Percentiles rank a stretch among this genome's conserved stretches.
Conservation (phyloP, 2,888 invertebrate species). For the Drosophila infuscata region DNA sequence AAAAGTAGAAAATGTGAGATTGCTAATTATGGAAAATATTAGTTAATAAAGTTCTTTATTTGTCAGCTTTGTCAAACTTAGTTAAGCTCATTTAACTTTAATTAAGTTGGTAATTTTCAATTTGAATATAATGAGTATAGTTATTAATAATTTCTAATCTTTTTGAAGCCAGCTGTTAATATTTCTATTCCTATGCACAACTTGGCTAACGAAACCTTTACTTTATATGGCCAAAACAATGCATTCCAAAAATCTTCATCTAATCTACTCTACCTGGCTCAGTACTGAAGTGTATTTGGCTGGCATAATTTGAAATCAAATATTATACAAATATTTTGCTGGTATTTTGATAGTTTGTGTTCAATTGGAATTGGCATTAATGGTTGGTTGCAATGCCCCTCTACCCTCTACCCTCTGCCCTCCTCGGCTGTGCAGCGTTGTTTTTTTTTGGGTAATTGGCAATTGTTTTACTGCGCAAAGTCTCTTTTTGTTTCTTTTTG, state of each 20-base stretch:
- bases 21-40: background rate
- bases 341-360: constrained; percentile 22
- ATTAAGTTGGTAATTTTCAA: background rate
- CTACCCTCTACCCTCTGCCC: background rate
- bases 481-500: constrained; percentile 37
- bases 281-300: background rate
- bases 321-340: constrained; percentile 3
- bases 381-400: constrained; percentile 2
- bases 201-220: background rate
- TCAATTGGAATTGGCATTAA: constrained; percentile 46
- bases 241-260: background rate
- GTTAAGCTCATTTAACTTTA: background rate
- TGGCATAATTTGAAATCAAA: constrained; percentile 2
- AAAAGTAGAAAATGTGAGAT: background rate
- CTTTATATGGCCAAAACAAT: background rate
- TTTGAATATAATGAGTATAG: background rate
- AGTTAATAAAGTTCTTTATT: background rate
- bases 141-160: background rate
- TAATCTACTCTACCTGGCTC: background rate
- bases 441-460: constrained; percentile 59
- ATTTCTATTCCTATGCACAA: background rate
- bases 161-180: background rate
- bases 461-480: constrained; percentile 55
- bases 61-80: background rate
- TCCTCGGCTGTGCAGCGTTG: background rate